Conservation (phyloP, 2,888 invertebrate genomes). For the Adela reaumurella region DNA sequence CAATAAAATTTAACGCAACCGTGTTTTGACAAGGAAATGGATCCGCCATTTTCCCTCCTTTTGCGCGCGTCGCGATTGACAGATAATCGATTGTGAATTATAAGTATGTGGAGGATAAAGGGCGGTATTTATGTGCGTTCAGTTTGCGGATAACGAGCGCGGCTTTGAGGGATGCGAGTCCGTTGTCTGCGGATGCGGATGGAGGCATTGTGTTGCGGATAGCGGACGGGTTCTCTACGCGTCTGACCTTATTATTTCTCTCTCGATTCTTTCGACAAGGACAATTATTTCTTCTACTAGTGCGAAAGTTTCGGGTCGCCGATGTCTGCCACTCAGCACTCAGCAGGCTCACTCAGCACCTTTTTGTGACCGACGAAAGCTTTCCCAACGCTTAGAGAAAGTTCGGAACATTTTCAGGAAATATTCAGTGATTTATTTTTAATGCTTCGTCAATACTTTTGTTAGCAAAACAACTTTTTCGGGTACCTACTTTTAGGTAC, state of each 20-base stretch:
- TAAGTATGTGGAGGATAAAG: not conserved
- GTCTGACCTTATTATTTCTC: not conserved
- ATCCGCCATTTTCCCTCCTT: not conserved
- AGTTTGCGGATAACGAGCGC: not conserved
- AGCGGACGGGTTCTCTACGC: not conserved
- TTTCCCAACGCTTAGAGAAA: too few species aligned
- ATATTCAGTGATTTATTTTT: too few species aligned
- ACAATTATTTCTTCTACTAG: not conserved
- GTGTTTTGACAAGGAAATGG: not conserved
- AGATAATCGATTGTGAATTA: not conserved
- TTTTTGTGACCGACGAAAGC: too few species aligned
- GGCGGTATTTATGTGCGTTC: not conserved
- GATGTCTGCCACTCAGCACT: too few species aligned
- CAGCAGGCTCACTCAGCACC: too few species aligned
- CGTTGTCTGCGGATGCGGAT: not conserved
- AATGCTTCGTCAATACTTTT: too few species aligned
- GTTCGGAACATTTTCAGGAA: too few species aligned
- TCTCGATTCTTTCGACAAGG: not conserved
- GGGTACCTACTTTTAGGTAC: too few species aligned
- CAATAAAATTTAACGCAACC: not conserved
- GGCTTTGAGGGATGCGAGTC: not conserved
- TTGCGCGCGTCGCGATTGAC: not conserved
- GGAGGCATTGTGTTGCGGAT: too few species aligned
- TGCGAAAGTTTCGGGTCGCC: not conserved
- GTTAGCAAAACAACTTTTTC: too few species aligned